These are phyloP conservation scores for Heterodera carotae DNA, from an alignment of 1,140 invertebrate genomes.

Conservation along the genomic window DNA sequence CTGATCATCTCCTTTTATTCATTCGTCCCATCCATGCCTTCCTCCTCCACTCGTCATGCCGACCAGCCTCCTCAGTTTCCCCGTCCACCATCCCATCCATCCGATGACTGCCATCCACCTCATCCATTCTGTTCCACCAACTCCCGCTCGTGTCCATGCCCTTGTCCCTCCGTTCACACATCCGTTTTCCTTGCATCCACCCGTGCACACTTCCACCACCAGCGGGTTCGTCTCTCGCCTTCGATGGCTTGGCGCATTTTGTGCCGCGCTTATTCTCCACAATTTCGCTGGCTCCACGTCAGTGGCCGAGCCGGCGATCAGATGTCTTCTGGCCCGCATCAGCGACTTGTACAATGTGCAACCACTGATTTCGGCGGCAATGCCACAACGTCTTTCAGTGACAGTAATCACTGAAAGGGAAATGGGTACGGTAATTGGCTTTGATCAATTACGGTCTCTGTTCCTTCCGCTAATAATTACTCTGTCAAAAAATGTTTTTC, in stretches of 20 bases:
- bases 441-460: too few species aligned
- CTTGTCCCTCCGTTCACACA: conserved; percentile 41
- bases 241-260: conserved; percentile 25
- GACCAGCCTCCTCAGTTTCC: background rate
- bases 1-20: background rate
- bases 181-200: conserved; percentile 51
- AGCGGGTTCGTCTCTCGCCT: conserved; percentile 48
- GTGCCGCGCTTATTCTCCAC: conserved; percentile 33
- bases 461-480: background rate
- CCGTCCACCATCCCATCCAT: background rate
- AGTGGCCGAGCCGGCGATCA: conserved; percentile 41
- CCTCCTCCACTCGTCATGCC: background rate
- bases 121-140: conserved; percentile 6
- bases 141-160: background rate
- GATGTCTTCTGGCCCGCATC: conserved; percentile 42
- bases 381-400: conserved; percentile 54
- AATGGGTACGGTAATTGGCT: too few species aligned
- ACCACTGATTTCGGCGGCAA: conserved; percentile 52
- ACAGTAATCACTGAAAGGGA: conserved; percentile 48
- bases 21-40: background rate
- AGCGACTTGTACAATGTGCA: conserved; percentile 56
- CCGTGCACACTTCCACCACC: conserved; percentile 55
- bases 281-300: conserved; percentile 17
- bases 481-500: background rate
- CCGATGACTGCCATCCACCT: conserved; percentile 3